phyloP scores from a whole-genome alignment of 2,797 vertebrate species.

The Odontamblyopus rebecca region DNA sequence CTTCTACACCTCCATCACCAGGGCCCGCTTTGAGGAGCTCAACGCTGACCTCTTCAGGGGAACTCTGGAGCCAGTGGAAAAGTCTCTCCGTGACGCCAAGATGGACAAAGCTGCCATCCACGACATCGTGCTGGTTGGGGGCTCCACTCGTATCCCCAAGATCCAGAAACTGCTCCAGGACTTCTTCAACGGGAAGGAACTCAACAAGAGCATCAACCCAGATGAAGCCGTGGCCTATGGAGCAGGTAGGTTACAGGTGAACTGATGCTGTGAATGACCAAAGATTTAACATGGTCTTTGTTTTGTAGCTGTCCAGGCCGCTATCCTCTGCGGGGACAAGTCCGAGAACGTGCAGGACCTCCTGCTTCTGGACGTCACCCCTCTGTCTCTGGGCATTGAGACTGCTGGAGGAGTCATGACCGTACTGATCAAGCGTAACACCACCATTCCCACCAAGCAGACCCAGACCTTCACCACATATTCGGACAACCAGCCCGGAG shows the following conservation, averaged over 20 bases:
- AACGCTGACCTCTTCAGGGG: slow-evolving; percentile 87
- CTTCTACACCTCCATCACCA: slow-evolving; percentile 89
- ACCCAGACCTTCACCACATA: slow-evolving; percentile 94
- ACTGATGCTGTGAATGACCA: neutral
- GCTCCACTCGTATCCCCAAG: slow-evolving; percentile 88
- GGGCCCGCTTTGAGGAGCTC: slow-evolving; percentile 88
- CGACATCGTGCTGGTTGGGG: slow-evolving; percentile 87
- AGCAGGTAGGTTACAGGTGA: slow-evolving; percentile 68
- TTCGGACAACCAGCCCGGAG: slow-evolving; percentile 93
- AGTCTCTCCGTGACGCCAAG: slow-evolving; percentile 85
- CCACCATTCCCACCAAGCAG: slow-evolving; percentile 91
- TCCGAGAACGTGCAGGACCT: slow-evolving; percentile 87
- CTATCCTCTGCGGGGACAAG: slow-evolving; percentile 79
- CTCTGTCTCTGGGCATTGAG: slow-evolving; percentile 93
- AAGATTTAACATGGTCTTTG: neutral
- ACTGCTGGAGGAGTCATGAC: slow-evolving; percentile 96
- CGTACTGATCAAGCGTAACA: slow-evolving; percentile 91
- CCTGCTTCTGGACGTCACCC: slow-evolving; percentile 89
- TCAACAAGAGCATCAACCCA: slow-evolving; percentile 90
- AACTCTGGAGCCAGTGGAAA: slow-evolving; percentile 88
- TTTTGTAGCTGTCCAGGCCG: slow-evolving; percentile 75
- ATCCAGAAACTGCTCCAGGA: slow-evolving; percentile 87
- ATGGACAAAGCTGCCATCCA: slow-evolving; percentile 85
- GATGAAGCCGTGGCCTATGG: slow-evolving; percentile 90
- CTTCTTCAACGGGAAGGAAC: slow-evolving; percentile 87